Conservation (phyloP, 2,113 vertebrate genomes). For the Campylomormyrus numenius region DNA sequence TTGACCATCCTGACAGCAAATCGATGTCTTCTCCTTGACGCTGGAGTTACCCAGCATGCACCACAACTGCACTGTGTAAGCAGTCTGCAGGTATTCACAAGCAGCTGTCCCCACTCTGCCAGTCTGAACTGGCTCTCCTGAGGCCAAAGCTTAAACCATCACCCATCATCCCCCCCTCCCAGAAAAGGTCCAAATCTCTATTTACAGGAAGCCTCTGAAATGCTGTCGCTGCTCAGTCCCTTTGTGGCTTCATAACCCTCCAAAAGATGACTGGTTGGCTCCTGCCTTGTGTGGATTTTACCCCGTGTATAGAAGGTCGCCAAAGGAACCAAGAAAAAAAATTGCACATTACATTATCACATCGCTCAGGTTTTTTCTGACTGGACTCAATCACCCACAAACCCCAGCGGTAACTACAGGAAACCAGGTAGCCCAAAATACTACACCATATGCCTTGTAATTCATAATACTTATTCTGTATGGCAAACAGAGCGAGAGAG, state of each 20-base stretch:
- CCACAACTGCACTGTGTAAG: not conserved
- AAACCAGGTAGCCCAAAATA: no score
- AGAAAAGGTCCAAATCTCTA: not conserved
- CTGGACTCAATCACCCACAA: no score
- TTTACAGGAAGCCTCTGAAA: not conserved
- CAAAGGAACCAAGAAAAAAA: not conserved
- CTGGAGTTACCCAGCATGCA: not conserved
- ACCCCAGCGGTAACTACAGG: no score
- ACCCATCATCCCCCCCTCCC: not conserved
- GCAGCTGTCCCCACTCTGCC: no score
- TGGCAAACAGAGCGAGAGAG: not conserved
- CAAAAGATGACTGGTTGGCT: not conserved
- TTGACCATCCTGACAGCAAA: not conserved
- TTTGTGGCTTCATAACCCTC: not conserved
- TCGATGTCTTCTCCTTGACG: not conserved
- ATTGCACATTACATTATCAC: not conserved
- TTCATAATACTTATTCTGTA: not conserved
- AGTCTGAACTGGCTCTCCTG: no score
- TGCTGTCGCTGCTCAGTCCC: not conserved
- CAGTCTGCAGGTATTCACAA: not conserved
- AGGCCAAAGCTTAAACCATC: no score
- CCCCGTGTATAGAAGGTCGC: not conserved
- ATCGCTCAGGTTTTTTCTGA: not conserved
- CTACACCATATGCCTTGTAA: no score
- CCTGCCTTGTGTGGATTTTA: not conserved